Conservation (phyloP, 2,113 vertebrate genomes). For the Thunnus thynnus region DNA sequence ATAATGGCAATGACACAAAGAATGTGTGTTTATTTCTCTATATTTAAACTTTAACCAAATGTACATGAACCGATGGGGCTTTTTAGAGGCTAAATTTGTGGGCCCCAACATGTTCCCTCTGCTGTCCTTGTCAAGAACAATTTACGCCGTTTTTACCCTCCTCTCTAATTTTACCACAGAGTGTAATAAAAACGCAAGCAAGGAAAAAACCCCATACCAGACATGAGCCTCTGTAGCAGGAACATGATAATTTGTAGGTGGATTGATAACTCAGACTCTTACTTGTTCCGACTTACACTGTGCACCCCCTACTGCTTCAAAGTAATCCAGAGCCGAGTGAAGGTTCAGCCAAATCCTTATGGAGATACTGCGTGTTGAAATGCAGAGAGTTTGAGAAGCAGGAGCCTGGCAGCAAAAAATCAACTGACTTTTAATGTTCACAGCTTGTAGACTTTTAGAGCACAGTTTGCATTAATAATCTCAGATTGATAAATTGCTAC, state of each 20-base stretch:
- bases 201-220: slow-evolving; percentile 36
- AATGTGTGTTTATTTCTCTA: slow-evolving; percentile 51
- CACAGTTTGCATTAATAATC: neutral
- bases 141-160: slow-evolving; percentile 43
- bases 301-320: slow-evolving; percentile 69
- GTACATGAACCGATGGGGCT: slow-evolving; percentile 49
- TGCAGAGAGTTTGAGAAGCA: slow-evolving; percentile 23
- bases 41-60: slow-evolving; percentile 61
- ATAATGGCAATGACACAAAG: slow-evolving; percentile 53
- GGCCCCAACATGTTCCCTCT: slow-evolving; percentile 38
- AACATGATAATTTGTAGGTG: slow-evolving; percentile 66
- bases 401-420: slow-evolving; percentile 14
- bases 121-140: slow-evolving; percentile 49
- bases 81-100: slow-evolving; percentile 43
- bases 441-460: neutral
- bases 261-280: slow-evolving; percentile 61
- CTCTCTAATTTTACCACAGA: slow-evolving; percentile 53
- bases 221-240: slow-evolving; percentile 43
- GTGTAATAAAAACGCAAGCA: slow-evolving; percentile 55
- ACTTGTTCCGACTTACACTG: slow-evolving; percentile 56
- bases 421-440: slow-evolving; percentile 18
- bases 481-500: neutral
- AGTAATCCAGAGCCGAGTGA: slow-evolving; percentile 57
- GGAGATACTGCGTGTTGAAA: slow-evolving; percentile 50
- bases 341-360: slow-evolving; percentile 59